These are phyloP conservation scores for Microchrysa polita DNA, from an alignment of 2,888 invertebrate genomes.

Conservation along the genomic window DNA sequence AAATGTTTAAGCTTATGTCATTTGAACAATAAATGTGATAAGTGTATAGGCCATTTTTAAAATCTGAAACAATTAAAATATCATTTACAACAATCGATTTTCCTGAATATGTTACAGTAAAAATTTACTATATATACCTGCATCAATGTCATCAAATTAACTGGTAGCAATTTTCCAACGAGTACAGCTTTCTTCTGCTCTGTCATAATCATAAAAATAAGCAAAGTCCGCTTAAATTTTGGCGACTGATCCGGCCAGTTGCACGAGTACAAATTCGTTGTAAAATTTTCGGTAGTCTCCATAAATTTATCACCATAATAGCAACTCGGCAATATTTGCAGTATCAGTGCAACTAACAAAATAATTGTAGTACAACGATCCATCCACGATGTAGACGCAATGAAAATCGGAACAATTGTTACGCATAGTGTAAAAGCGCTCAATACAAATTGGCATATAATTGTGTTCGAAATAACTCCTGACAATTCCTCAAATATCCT, in stretches of 20 bases:
- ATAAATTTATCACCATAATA: conserved; percentile 42
- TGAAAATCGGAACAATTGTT: not conserved
- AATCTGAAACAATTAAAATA: conserved; percentile 8
- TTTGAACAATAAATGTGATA: conserved; percentile 16
- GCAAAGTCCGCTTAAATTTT: conserved; percentile 30
- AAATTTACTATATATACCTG: conserved; percentile 11
- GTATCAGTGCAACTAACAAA: not conserved
- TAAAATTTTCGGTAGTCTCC: conserved; percentile 12
- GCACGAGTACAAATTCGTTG: conserved; percentile 36
- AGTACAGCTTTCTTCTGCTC: conserved; percentile 4
- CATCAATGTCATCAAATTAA: conserved; percentile 36
- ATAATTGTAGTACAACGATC: not conserved
- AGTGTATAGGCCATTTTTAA: conserved; percentile 21
- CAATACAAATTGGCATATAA: conserved; percentile 15
- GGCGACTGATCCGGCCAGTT: conserved; percentile 39
- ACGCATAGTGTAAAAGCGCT: conserved; percentile 2
- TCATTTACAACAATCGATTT: too few species aligned
- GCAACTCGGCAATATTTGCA: conserved; percentile 39
- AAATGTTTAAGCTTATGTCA: not conserved
- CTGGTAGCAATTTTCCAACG: conserved; percentile 23
- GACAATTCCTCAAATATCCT: conserved; percentile 16
- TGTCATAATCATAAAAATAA: conserved; percentile 35
- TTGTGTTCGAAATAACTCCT: conserved; percentile 15
- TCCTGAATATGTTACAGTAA: too few species aligned
- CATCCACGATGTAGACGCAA: not conserved